A percentile compares a stretch with the other conserved stretches of the same genome.
Evolutionary conservation across 2,113 vertebrate genomes (phyloP).

Genomic region (Phyllopteryx taeniolatus): DNA sequence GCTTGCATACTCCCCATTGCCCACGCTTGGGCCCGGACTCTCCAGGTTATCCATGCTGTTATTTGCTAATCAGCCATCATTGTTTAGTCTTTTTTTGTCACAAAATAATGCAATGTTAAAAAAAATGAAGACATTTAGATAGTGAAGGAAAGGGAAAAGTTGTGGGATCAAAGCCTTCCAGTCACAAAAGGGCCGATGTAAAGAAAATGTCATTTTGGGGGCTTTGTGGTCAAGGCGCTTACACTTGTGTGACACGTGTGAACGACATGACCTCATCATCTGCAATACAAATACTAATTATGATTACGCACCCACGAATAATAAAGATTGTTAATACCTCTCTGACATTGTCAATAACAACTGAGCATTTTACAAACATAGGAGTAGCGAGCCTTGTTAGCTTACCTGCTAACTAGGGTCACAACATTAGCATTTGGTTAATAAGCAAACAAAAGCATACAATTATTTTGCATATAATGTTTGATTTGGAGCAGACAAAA

Average conservation of each 20-base stretch:
- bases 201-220: not conserved
- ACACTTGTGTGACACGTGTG: not conserved
- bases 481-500: not conserved
- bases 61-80: not conserved
- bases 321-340: not conserved
- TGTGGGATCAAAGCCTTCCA: not conserved
- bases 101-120: not conserved
- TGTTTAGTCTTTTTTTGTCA: not conserved
- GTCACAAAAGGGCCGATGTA: conserved; percentile 3
- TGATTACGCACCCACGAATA: not conserved
- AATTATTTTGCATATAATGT: no score
- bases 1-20: not conserved
- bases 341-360: not conserved
- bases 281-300: not conserved
- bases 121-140: not conserved
- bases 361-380: not conserved
- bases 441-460: not conserved
- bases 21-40: not conserved
- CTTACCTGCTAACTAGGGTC: not conserved
- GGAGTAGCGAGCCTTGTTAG: not conserved
- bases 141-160: not conserved
- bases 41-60: not conserved
- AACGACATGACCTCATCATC: not conserved
- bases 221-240: conserved; percentile 2
- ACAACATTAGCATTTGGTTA: not conserved